phyloP scores from a whole-genome alignment of 2,113 vertebrate species.

The Macquaria ambigua region DNA sequence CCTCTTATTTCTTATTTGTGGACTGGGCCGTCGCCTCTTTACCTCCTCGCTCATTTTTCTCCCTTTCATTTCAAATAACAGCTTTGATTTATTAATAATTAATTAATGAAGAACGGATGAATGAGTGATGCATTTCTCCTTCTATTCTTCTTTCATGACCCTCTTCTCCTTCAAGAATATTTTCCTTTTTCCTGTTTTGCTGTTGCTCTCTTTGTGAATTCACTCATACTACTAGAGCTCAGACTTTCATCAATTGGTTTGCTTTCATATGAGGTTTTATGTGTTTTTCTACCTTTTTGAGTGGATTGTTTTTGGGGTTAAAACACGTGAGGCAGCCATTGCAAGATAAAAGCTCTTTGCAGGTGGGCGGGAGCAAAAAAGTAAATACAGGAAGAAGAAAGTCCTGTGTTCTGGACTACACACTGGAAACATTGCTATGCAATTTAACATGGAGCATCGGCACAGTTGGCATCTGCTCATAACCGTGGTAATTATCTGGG shows the following conservation, averaged over 20 bases:
- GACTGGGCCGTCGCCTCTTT: not conserved
- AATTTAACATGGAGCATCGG: no score
- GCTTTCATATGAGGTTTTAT: not conserved
- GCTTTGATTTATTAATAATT: slow-evolving; percentile 33
- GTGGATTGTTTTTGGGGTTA: no score
- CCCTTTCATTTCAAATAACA: slow-evolving; percentile 16
- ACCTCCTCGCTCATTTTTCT: not conserved
- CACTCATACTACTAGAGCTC: not conserved
- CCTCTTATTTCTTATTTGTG: slow-evolving; percentile 1
- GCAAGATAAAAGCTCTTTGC: not conserved
- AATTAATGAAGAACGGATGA: slow-evolving; percentile 24
- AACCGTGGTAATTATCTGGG: no score
- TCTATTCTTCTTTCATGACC: not conserved
- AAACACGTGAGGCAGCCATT: no score
- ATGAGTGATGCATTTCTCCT: not conserved
- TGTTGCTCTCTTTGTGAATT: not conserved
- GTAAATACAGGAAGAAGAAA: no score
- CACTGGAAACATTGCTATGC: no score
- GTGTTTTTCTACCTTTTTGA: not conserved
- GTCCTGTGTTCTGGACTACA: no score
- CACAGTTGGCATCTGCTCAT: no score
- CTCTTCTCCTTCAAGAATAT: not conserved
- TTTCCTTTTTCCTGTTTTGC: not conserved
- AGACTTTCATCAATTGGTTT: not conserved
- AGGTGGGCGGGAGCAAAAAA: no score